phyloP scores from a whole-genome alignment of 2,888 invertebrate genomes.

The Blastobasis lacticolella region DNA sequence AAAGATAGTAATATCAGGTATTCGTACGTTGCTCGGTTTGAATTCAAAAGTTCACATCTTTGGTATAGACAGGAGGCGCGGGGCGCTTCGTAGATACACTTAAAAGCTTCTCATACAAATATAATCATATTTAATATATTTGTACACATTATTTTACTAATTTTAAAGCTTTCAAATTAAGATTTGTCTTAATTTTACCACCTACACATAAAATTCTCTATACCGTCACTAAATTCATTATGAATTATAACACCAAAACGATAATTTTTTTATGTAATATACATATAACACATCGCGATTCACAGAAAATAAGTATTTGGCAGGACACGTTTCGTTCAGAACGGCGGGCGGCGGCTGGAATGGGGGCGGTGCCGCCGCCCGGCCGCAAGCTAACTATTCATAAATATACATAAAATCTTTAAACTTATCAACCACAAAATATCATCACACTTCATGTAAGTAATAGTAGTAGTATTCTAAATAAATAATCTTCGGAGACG shows the following conservation, averaged over 20 bases:
- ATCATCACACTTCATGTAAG: constrained; percentile 9
- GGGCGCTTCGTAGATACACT: constrained; percentile 11
- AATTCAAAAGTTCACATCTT: constrained; percentile 13
- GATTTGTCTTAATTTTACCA: constrained; percentile 53
- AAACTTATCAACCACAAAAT: constrained; percentile 14
- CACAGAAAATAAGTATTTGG: constrained; percentile 30
- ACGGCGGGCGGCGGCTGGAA: neutral
- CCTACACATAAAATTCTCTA: constrained; percentile 33
- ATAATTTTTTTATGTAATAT: constrained; percentile 31
- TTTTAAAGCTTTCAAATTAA: constrained; percentile 67
- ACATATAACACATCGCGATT: constrained; percentile 29
- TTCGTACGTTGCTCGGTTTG: constrained; percentile 1
- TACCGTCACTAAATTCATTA: constrained; percentile 34
- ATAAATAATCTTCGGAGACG: constrained; percentile 13
- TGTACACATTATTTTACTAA: constrained; percentile 56
- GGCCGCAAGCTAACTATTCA: constrained; percentile 4
- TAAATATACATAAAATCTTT: constrained; percentile 19
- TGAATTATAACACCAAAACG: constrained; percentile 32
- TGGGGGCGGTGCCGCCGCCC: neutral
- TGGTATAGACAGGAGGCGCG: constrained; percentile 10
- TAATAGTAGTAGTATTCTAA: constrained; percentile 2
- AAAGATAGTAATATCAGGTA: too few relatives aligned
- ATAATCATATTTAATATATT: constrained; percentile 33
- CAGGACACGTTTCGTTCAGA: constrained; percentile 31
- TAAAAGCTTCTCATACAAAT: constrained; percentile 27